Evolutionary conservation across 2,888 invertebrate species (phyloP).

Genomic region (Epinotia brunnichana): DNA sequence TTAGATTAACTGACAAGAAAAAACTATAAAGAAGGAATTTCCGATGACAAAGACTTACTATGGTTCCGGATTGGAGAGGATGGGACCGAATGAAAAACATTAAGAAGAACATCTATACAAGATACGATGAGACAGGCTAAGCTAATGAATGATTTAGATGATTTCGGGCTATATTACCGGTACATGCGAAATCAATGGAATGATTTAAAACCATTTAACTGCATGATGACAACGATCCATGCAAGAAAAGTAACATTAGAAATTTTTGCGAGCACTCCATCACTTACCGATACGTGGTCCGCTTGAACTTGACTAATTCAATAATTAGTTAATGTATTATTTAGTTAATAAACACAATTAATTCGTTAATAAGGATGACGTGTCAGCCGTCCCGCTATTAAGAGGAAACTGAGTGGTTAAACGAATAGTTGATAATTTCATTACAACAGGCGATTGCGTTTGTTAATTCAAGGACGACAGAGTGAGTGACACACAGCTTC

Average conservation of each 20-base stretch:
- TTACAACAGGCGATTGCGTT: constrained; percentile 56
- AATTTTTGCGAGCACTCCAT: constrained; percentile 30
- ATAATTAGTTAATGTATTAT: constrained; percentile 22
- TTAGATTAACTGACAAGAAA: constrained; percentile 7
- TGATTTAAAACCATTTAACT: constrained; percentile 49
- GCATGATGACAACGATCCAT: constrained; percentile 65
- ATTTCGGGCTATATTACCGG: constrained; percentile 60
- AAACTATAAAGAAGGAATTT: constrained; percentile 12
- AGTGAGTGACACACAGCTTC: constrained; percentile 13
- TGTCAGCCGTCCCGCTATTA: constrained; percentile 49
- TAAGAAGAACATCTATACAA: constrained; percentile 54
- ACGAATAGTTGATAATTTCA: constrained; percentile 52
- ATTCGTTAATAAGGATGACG: constrained; percentile 15
- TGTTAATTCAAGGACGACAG: constrained; percentile 62
- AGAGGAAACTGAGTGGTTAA: constrained; percentile 59
- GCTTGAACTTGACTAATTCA: constrained; percentile 28
- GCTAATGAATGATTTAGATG: constrained; percentile 57
- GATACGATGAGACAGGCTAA: constrained; percentile 50
- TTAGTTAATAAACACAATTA: constrained; percentile 22
- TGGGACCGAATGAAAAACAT: constrained; percentile 52
- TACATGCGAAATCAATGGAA: constrained; percentile 60
- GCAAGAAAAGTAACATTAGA: constrained; percentile 54
- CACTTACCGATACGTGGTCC: constrained; percentile 46
- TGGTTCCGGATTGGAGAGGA: constrained; percentile 47
- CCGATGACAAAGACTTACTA: constrained; percentile 59